A percentile compares a stretch with the other conserved stretches of the same genome.
Evolutionary conservation across 2,113 vertebrate genomes (phyloP).

Genomic region (Poecilia latipinna): DNA sequence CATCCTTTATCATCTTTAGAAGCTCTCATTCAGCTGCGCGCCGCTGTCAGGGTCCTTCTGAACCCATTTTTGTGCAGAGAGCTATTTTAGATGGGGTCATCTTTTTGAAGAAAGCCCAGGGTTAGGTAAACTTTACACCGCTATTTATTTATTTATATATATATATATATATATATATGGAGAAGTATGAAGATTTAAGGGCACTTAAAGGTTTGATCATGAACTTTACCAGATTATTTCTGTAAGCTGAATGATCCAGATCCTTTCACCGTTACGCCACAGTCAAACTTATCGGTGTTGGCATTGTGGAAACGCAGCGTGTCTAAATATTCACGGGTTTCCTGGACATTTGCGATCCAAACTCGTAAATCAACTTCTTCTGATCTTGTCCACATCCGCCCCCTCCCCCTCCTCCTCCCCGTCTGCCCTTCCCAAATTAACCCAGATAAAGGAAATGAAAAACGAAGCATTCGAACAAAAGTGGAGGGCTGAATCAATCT

Average conservation of each 20-base stretch:
- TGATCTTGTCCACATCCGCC: conserved; percentile 41
- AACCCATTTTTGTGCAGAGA: conserved; percentile 64
- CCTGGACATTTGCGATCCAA: background rate
- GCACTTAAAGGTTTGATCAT: conserved; percentile 19
- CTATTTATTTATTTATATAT: conserved; percentile 46
- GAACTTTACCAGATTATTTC: conserved; percentile 4
- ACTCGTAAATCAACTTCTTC: background rate
- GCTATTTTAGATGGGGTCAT: conserved; percentile 70
- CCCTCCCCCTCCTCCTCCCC: conserved; percentile 52
- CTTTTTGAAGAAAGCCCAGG: conserved; percentile 61
- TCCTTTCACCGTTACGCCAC: background rate
- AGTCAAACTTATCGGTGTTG: background rate
- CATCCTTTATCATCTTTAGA: conserved; percentile 72
- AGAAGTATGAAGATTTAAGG: conserved; percentile 26
- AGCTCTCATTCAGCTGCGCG: conserved; percentile 61
- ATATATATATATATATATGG: no score
- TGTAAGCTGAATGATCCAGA: background rate
- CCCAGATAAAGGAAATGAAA: conserved; percentile 56
- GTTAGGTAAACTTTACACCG: conserved; percentile 31
- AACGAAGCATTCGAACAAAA: conserved; percentile 43
- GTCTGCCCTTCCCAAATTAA: conserved; percentile 45
- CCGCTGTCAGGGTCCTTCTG: conserved; percentile 61
- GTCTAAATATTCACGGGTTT: background rate
- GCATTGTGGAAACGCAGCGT: background rate
- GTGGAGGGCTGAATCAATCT: conserved; percentile 35